Evolutionary conservation across 2,113 vertebrate genomes (phyloP).

Genomic region (Poeciliopsis prolifica): DNA sequence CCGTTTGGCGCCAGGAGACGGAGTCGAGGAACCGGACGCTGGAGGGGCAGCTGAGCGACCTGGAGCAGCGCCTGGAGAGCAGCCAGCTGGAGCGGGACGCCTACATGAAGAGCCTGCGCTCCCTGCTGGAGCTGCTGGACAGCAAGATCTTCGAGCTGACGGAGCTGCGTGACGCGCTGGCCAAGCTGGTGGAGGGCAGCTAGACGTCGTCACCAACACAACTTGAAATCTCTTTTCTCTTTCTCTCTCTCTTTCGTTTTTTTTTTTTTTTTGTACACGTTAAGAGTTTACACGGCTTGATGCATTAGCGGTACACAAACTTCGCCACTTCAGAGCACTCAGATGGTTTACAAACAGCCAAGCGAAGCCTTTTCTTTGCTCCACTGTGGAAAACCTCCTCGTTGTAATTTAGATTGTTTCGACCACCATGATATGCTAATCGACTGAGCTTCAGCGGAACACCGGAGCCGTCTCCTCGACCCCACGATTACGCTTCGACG

Average conservation of each 20-base stretch:
- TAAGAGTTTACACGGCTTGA: conserved; percentile 46
- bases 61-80: conserved; percentile 94
- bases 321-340: conserved; percentile 15
- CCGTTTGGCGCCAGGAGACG: conserved; percentile 82
- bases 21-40: conserved; percentile 90
- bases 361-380: conserved; percentile 59
- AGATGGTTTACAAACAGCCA: conserved; percentile 59
- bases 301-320: conserved; percentile 35
- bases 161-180: conserved; percentile 92
- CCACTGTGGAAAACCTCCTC: conserved; percentile 30
- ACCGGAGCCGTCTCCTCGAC: conserved; percentile 9
- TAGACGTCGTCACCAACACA: conserved; percentile 52
- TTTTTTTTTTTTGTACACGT: not conserved
- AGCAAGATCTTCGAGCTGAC: conserved; percentile 96
- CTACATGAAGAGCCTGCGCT: conserved; percentile 92
- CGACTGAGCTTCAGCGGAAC: conserved; percentile 14
- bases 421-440: not conserved
- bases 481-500: not conserved
- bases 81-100: conserved; percentile 89
- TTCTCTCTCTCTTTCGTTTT: not conserved
- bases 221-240: conserved; percentile 46
- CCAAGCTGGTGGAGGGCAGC: conserved; percentile 88
- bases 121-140: conserved; percentile 96
- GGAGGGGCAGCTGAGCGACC: conserved; percentile 88
- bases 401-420: not conserved